Conservation (phyloP, 2,113 vertebrate genomes). For the Protomyctophum bolini region DNA sequence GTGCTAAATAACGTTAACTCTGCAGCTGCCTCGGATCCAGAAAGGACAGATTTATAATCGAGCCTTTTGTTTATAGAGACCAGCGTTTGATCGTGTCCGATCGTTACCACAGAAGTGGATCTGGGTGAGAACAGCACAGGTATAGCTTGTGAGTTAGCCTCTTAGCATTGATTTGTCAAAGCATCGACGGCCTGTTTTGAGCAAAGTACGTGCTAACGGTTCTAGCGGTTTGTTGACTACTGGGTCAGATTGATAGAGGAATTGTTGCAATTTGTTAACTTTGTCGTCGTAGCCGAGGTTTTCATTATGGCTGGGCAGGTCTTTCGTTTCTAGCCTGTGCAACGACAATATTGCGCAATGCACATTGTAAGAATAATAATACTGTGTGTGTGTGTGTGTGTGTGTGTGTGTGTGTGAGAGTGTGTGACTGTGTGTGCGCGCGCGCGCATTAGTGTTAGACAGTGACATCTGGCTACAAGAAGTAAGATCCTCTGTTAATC, state of each 20-base stretch:
- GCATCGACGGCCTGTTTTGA: constrained; percentile 5
- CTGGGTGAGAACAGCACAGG: constrained; percentile 33
- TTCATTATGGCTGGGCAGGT: background rate
- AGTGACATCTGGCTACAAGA: too few species aligned
- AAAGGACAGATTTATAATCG: background rate
- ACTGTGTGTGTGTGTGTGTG: too few species aligned
- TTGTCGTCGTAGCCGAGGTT: background rate
- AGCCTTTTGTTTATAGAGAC: background rate
- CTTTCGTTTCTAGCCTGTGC: too few species aligned
- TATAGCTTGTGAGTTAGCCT: constrained; percentile 52
- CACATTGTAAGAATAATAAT: background rate
- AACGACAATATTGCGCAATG: background rate
- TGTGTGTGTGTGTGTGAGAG: too few species aligned
- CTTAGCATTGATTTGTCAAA: constrained; percentile 18
- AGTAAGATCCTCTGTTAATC: too few species aligned
- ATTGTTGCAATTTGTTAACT: background rate
- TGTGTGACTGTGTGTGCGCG: too few species aligned
- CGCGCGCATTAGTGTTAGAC: too few species aligned
- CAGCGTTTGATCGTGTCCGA: background rate
- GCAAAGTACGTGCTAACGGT: background rate
- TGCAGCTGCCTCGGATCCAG: background rate
- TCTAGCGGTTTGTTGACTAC: background rate
- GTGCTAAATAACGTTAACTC: background rate
- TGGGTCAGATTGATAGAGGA: too few species aligned
- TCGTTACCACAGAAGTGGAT: constrained; percentile 2